Base-by-base conservation (phyloP, 2,888 invertebrate species). In the Acleris emargana region DNA sequence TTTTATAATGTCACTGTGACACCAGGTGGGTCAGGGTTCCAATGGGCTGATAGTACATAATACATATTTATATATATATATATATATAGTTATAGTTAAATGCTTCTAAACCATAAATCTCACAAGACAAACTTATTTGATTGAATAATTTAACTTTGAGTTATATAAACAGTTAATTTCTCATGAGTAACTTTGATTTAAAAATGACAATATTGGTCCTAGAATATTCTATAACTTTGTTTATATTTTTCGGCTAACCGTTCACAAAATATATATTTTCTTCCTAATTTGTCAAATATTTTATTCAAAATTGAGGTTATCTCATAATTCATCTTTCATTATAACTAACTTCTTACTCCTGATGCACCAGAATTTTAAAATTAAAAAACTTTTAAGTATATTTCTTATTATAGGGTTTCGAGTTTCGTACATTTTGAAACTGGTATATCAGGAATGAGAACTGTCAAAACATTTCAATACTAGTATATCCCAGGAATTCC, bases 91-190 rank as follows among this genome's bases (percentile, higher is more conserved):
- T 83, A 79, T 84, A 85, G 86, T 91, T 91, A 91, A 91, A 91
- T 91, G 90, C 91, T 88, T 87, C 89, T 89, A 90, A 83, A 89
- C 87, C 86, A 87, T 88, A 87, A 87, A 87, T 88, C 86, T 88
- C 87, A 88, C 83, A 79, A 86, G 82, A 89, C 83, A 72, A 76
- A 79, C 85, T 86, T 89, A 81, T 80, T 70, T 76, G 83, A 80
- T 78, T 80, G 63, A 55, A 58, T 60, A 67, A 62, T 67, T 82
- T 78, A 76, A 80, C 76, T 80, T 83, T 77, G 78, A 82, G 83
- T 82, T 81, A 76, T 83, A 78, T 76, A 79, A 83, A 79, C 76
- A 83, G 71, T 80, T 45, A 62, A 84, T 90, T 89, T 88, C 82
- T 86, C 84, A 86, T 87, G 88, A 87, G 87, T 79, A 82, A 81